Percentiles rank a stretch among this genome's conserved stretches.
These are phyloP conservation scores for Beris chalybata DNA, from an alignment of 2,888 invertebrate species.

Conservation along the genomic window DNA sequence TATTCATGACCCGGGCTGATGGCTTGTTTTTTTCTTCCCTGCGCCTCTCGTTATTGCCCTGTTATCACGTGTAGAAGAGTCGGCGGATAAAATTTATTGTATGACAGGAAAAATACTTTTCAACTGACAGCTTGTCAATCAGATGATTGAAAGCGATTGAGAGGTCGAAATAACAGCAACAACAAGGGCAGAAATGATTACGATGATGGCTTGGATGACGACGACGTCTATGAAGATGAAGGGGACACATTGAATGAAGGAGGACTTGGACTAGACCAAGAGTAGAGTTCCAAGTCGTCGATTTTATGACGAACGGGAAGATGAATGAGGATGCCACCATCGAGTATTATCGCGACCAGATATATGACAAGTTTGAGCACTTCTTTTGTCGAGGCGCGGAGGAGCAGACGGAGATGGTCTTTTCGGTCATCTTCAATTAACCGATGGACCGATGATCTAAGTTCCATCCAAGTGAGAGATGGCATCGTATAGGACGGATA, in stretches of 20 bases:
- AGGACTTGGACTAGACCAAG: too few species aligned
- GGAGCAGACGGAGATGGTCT: too few species aligned
- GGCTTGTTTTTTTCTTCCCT: neutral
- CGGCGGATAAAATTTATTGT: conserved; percentile 30
- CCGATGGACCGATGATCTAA: neutral
- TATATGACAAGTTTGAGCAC: too few species aligned
- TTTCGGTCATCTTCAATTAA: too few species aligned
- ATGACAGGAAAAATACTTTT: conserved; percentile 38
- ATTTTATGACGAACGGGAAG: too few species aligned
- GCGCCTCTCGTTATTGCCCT: neutral
- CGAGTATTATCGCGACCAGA: too few species aligned
- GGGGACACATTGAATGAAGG: neutral
- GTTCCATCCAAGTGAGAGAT: neutral
- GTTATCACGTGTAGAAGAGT: neutral
- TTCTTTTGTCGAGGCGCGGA: neutral
- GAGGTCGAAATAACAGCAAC: conserved; percentile 28
- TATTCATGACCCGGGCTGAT: neutral
- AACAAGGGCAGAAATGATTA: conserved; percentile 4
- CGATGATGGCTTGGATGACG: conserved; percentile 2
- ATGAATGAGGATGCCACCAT: too few species aligned
- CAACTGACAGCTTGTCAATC: conserved; percentile 39
- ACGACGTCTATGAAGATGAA: conserved; percentile 5
- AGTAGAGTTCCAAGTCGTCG: too few species aligned
- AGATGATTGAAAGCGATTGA: conserved; percentile 40
- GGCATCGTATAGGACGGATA: neutral